Base-by-base conservation (phyloP, 2,797 vertebrate genomes). In the Lycodopsis pacificus region DNA sequence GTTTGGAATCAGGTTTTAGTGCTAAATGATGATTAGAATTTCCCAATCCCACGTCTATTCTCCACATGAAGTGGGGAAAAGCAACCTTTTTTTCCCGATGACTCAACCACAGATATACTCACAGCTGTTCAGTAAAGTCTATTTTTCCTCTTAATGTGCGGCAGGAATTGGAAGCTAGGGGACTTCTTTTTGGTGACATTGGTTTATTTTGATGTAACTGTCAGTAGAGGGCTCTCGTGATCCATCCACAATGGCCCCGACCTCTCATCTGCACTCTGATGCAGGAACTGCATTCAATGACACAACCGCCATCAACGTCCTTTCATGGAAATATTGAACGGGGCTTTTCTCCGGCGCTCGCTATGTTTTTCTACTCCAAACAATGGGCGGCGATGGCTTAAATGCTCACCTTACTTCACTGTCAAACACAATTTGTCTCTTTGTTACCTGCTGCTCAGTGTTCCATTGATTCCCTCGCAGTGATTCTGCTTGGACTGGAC, bases 171-270 rank as follows among this genome's bases (percentile, higher is more conserved):
- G 64, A 67, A 44, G 53, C 73, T n/a, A 44, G 65, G 73, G 72
- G 79, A 71, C 25, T 61, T 64, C 80, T 51, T 68, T 75, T 71
- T 73, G 71, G 25, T 30, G 78, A 54, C 76, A 66, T 64, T 81
- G 74, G 71, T 77, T 79, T 78, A 80, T 76, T 85, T 88, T 88
- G 90, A 88, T 86, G 76, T 72, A 82, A 30, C 83, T 89, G 91
- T 87, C 93, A 92, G 91, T 4, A 90, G 88, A 93, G 88, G 91
- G 91, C 89, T 88, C 92, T 87, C 89, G 78, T 89, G 90, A 89
- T 92, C 89, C 66, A 86, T 85, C 81, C 84, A 42, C 61, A 82
- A 71, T 44, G 70, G 76, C 65, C 67, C 79, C 83, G 87, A 92
- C 88, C 91, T 88, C 84, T 82, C 81, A 36, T 78, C 72, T 70